Evolutionary conservation across 2,888 invertebrate genomes (phyloP), one percentile per base, ranked within the genome.

Genomic region (Chesias legatella): DNA sequence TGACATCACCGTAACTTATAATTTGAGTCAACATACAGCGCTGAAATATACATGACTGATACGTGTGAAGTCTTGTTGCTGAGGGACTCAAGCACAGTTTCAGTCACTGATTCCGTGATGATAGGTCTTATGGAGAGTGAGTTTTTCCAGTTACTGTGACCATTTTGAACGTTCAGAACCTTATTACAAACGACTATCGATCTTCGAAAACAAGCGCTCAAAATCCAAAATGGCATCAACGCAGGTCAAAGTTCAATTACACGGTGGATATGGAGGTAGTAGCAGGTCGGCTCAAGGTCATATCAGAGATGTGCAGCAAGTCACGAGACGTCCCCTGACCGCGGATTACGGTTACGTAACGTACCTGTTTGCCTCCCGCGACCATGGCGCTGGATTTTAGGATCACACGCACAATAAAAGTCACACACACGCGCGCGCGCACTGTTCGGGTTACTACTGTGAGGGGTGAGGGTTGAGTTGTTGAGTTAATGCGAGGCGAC

Each of bases 351-450:
- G 40, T 57, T 59, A 61, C 34, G 49, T 55, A 58, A 67, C 66
- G 60, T 76, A 89, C 89, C 88, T 89, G 88, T 75, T 89, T 89
- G 56, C 88, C 88, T 69, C 89, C 88, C 66, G 88, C 88, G 51
- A 89, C 89, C 89, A 89, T 89, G 61, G 64, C 86, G 80, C 39
- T 57, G 51, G 56, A 53, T 68, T 67, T 60, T 48, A 33, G 45
- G 53, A 60, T 71, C 67, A 74, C 77, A 60, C 53, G 67, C 82
- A 82, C 79, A 68, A 71, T 53, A 41, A 68, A 71, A 68, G 75
- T 73, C 77, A 79, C 75, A 71, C 65, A 55, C 70, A 71, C 79
- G 68, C 77, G 78, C 75, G 70, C 65, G 55, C 70, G 70, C 79
- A 68, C 58, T 56, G 63, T 66, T 63, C 56, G 52, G 57, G 52